Evolutionary conservation across 92 coral and sea anemone genomes (phyloP).

Genomic region (Anthopleura xanthogrammica): DNA sequence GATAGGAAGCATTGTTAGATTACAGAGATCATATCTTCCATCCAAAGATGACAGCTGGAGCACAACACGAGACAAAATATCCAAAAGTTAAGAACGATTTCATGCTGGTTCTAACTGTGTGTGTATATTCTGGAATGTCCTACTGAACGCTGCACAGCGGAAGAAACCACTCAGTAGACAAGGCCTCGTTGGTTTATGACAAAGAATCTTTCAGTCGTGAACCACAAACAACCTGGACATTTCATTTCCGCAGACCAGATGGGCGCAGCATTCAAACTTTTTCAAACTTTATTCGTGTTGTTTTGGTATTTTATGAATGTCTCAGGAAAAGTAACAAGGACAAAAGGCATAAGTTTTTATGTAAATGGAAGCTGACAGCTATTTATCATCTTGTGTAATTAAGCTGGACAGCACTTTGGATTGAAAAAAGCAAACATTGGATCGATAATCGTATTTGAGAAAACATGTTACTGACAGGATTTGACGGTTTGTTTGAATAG

Average conservation of each 20-base stretch:
- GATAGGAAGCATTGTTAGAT: background rate
- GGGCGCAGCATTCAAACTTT: background rate
- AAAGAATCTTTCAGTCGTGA: background rate
- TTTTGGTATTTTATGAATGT: conserved; percentile 5
- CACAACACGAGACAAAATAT: background rate
- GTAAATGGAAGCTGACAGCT: background rate
- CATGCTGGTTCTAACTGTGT: background rate
- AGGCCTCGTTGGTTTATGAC: background rate
- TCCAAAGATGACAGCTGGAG: background rate
- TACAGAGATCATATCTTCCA: background rate
- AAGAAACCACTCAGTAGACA: background rate
- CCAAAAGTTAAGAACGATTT: background rate
- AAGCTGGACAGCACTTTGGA: background rate
- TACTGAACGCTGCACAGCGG: background rate
- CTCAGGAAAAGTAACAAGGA: background rate
- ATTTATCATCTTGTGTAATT: background rate
- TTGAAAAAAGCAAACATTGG: background rate
- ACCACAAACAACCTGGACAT: background rate
- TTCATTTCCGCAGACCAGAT: background rate
- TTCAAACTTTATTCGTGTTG: background rate
- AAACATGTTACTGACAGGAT: background rate
- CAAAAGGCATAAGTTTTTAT: background rate
- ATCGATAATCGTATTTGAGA: background rate
- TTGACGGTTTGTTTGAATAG: background rate
- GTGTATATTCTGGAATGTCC: background rate